These are phyloP conservation scores for Synaphobranchus kaupii DNA, from an alignment of 2,797 vertebrate genomes.

Conservation along the genomic window DNA sequence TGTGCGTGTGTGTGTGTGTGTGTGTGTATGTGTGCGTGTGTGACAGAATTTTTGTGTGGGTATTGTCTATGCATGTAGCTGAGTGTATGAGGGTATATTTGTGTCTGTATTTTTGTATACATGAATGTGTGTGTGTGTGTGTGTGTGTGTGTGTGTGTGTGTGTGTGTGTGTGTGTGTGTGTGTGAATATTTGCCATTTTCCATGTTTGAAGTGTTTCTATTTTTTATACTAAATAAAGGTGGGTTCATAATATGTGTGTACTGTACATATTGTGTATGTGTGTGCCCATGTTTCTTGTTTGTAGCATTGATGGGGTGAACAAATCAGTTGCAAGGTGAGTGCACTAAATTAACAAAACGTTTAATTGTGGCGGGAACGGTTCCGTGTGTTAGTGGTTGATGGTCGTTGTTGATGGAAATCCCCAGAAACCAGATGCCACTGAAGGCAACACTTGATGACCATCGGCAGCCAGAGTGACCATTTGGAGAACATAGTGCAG, in stretches of 20 bases:
- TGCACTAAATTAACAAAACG: background rate
- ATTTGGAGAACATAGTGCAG: background rate
- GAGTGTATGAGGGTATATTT: no score
- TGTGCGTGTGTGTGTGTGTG: background rate
- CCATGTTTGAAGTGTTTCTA: no score
- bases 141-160: constrained; percentile 15
- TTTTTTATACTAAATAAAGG: no score
- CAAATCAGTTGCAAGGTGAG: background rate
- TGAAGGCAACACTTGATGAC: background rate
- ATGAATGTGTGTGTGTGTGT: background rate
- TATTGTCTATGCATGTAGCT: no score
- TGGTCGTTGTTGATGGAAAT: background rate
- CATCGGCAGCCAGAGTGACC: background rate
- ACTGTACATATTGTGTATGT: no score
- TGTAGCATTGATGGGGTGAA: background rate
- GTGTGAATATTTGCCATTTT: background rate
- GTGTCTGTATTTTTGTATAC: no score
- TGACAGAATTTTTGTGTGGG: background rate
- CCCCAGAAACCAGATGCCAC: background rate
- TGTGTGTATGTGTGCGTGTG: background rate
- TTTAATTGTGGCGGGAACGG: background rate
- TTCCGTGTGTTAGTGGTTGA: background rate
- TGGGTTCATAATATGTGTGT: no score
- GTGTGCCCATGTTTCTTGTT: background rate
- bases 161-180: constrained; percentile 19